Conservation (phyloP, 2,113 vertebrate genomes). For the Alethe diademata region DNA sequence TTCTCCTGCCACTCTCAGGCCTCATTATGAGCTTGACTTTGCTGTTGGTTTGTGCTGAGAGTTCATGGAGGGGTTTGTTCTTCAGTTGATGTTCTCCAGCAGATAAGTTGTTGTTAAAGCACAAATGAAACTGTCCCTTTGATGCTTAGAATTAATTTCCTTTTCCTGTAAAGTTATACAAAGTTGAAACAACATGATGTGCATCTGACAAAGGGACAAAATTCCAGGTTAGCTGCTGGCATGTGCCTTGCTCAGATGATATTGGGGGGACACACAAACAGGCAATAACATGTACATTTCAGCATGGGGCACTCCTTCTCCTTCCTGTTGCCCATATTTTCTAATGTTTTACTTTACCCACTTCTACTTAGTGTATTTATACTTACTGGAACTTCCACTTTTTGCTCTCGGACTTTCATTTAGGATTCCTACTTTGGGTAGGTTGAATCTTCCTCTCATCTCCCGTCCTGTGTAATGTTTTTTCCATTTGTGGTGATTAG, state of each 20-base stretch:
- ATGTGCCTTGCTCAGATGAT: background rate
- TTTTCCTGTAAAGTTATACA: background rate
- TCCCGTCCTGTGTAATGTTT: background rate
- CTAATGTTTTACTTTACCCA: background rate
- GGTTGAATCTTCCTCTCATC: background rate
- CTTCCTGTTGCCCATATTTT: background rate
- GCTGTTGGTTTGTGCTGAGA: background rate
- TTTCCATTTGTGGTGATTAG: background rate
- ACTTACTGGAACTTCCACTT: background rate
- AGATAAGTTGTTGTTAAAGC: background rate
- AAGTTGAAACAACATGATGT: background rate
- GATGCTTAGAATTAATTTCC: background rate
- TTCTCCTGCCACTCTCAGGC: background rate
- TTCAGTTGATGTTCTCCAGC: background rate
- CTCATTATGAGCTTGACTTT: background rate
- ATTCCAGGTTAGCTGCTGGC: background rate
- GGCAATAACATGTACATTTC: background rate
- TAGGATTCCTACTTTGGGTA: background rate
- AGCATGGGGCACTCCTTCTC: background rate
- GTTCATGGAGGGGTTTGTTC: background rate
- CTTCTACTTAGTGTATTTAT: background rate
- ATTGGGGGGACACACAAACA: background rate
- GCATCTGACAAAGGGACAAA: background rate
- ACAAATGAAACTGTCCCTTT: background rate
- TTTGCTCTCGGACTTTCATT: background rate